A percentile compares a stretch with the other conserved stretches of the same genome.
Evolutionary conservation across 2,797 vertebrate species (phyloP).

Genomic region (Pseudomugil tenellus): DNA sequence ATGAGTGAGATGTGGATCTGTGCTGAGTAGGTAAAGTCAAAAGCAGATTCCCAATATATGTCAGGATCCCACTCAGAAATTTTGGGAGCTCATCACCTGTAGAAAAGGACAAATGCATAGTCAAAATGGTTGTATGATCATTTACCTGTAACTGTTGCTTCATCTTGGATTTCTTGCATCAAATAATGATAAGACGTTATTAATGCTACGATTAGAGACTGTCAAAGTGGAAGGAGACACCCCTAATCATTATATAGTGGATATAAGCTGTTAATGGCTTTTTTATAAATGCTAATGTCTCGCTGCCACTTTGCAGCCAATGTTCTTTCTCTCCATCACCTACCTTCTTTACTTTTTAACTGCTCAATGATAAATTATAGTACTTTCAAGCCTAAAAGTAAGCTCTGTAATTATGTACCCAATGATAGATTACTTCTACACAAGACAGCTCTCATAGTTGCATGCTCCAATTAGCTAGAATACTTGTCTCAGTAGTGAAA

Average conservation of each 20-base stretch:
- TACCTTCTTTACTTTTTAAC: slow-evolving; percentile 28
- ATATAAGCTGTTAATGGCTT: neutral
- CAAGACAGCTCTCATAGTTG: slow-evolving; percentile 22
- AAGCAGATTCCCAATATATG: slow-evolving; percentile 22
- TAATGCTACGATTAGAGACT: neutral
- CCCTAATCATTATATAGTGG: neutral
- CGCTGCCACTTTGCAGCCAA: neutral
- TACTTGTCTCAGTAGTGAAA: slow-evolving; percentile 40
- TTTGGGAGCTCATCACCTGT: slow-evolving; percentile 75
- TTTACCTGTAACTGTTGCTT: neutral
- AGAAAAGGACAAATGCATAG: slow-evolving; percentile 15
- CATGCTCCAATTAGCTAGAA: slow-evolving; percentile 42
- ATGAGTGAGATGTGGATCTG: slow-evolving; percentile 5
- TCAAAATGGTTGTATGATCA: neutral
- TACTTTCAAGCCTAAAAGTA: slow-evolving; percentile 31
- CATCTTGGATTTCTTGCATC: neutral
- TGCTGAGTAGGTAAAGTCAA: slow-evolving; percentile 30
- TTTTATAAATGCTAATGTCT: slow-evolving; percentile 21
- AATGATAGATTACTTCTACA: slow-evolving; percentile 29
- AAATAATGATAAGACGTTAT: neutral
- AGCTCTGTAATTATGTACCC: slow-evolving; percentile 38
- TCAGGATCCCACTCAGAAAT: slow-evolving; percentile 52
- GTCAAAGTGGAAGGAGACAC: neutral
- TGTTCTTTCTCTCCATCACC: slow-evolving; percentile 1
- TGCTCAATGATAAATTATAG: slow-evolving; percentile 17